These are phyloP conservation scores for Eubasilissa splendida DNA, from an alignment of 2,888 invertebrate species.

Conservation along the genomic window DNA sequence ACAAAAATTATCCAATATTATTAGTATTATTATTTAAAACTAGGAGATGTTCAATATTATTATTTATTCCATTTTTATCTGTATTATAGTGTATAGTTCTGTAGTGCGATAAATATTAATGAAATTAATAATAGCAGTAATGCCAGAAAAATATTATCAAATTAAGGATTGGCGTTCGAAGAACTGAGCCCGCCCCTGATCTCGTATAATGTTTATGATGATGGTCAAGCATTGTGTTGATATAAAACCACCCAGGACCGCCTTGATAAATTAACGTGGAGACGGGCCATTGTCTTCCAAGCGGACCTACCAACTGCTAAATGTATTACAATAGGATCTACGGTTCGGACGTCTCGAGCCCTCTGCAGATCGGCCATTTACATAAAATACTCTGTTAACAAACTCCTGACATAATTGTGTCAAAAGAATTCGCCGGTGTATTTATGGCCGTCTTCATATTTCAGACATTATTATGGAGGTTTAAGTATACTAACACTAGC, in stretches of 20 bases:
- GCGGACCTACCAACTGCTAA: conserved; percentile 13
- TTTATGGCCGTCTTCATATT: conserved; percentile 11
- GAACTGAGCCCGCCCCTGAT: not conserved
- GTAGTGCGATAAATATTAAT: too few species aligned
- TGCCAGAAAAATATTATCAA: too few species aligned
- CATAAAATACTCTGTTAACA: conserved; percentile 16
- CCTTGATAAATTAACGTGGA: conserved; percentile 31
- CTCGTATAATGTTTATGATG: conserved; percentile 37
- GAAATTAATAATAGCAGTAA: too few species aligned
- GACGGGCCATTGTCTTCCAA: conserved; percentile 26
- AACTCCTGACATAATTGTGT: conserved; percentile 16
- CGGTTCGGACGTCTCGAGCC: not conserved
- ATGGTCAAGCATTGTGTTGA: conserved; percentile 38
- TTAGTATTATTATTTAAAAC: too few species aligned
- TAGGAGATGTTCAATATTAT: too few species aligned
- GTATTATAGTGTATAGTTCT: too few species aligned
- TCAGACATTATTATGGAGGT: too few species aligned
- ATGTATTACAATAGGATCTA: conserved; percentile 17
- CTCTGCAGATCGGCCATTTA: conserved; percentile 11
- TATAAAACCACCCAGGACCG: conserved; percentile 35
- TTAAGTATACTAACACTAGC: too few species aligned
- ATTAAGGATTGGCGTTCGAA: too few species aligned
- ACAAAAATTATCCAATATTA: too few species aligned
- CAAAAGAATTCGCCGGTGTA: conserved; percentile 29
- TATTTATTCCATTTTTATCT: too few species aligned